Conservation (phyloP, 2,113 vertebrate species). For the Myrmecobius fasciatus region DNA sequence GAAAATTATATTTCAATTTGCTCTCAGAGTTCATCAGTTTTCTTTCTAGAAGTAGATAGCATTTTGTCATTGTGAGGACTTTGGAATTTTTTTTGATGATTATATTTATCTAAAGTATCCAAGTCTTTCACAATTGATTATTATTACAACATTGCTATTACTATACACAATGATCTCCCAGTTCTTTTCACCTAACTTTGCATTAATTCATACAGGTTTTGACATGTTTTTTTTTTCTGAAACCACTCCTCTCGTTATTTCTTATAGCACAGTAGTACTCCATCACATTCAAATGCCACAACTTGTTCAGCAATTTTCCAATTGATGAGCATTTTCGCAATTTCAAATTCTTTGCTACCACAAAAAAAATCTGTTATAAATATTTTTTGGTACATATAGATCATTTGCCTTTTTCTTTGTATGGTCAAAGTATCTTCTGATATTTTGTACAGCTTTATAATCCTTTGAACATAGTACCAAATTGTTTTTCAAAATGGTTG, state of each 20-base stretch:
- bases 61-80: too few relatives aligned
- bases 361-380: background rate
- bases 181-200: background rate
- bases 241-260: background rate
- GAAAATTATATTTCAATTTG: background rate
- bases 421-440: too few relatives aligned
- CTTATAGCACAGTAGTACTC: background rate
- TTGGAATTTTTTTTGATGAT: background rate
- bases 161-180: background rate
- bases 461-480: background rate
- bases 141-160: too few relatives aligned
- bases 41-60: background rate
- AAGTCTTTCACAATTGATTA: background rate
- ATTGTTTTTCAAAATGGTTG: background rate
- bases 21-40: background rate
- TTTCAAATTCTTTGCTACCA: background rate
- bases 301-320: background rate
- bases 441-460: too few relatives aligned
- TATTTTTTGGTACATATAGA: background rate
- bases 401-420: too few relatives aligned
- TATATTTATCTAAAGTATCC: background rate
- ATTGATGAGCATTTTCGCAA: background rate
- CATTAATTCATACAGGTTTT: background rate
- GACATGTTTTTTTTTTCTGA: background rate
- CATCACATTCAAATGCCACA: background rate